Conservation (phyloP, 92 coral and sea anemone species). For the Paragorgia papillata region DNA sequence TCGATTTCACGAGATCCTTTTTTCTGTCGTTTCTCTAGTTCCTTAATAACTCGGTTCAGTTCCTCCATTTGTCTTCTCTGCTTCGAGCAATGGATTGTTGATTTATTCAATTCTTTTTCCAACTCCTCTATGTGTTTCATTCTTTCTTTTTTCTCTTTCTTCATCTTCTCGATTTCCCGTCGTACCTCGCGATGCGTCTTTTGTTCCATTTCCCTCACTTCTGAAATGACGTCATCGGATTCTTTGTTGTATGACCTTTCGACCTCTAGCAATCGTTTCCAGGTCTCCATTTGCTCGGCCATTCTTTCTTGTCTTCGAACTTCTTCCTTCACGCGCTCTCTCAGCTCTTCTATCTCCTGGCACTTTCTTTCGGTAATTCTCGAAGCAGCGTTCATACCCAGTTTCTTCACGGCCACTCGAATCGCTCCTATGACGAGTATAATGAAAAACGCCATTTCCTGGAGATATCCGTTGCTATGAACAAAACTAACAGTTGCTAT, state of each 20-base stretch:
- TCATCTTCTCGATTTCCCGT: conserved; percentile 26
- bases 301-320: conserved; percentile 24
- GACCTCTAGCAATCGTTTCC: conserved; percentile 67
- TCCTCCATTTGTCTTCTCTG: conserved; percentile 40
- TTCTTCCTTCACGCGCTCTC: conserved; percentile 25
- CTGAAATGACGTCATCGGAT: conserved; percentile 44
- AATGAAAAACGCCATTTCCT: conserved; percentile 21
- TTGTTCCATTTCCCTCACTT: conserved; percentile 24
- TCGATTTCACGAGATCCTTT: conserved; percentile 46
- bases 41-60: conserved; percentile 26
- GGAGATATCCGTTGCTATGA: conserved; percentile 32
- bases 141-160: conserved; percentile 27
- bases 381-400: conserved; percentile 8
- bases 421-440: conserved; percentile 4
- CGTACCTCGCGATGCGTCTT: conserved; percentile 27
- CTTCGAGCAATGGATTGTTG: conserved; percentile 21
- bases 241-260: conserved; percentile 67
- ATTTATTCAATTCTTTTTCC: conserved; percentile 27
- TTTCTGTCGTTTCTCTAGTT: conserved; percentile 34
- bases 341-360: conserved; percentile 27
- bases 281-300: conserved; percentile 69
- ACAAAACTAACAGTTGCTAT: conserved; percentile 22
- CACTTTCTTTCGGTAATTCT: background rate
- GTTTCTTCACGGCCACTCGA: conserved; percentile 2
- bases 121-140: conserved; percentile 13